A percentile compares a stretch with the other conserved stretches of the same genome.
phyloP scores from a whole-genome alignment of 2,888 invertebrate species.

The Pristionchus maxplancki region DNA sequence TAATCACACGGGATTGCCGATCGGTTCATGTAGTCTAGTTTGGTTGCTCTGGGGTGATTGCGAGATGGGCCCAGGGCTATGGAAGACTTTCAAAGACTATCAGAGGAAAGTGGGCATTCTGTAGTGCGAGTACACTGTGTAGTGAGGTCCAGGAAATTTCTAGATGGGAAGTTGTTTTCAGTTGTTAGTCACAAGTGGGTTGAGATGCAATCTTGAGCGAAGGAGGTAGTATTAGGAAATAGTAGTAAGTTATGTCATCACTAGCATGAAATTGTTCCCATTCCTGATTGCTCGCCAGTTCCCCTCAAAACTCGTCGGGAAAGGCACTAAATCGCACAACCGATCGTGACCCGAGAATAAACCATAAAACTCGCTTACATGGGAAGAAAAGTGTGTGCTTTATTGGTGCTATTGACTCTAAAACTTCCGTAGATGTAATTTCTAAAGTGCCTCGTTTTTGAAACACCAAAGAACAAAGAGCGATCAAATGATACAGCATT shows the following conservation, averaged over 20 bases:
- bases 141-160: not conserved
- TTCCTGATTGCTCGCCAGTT: not conserved
- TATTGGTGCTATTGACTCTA: not conserved
- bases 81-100: not conserved
- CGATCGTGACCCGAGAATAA: not conserved
- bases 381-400: not conserved
- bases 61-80: not conserved
- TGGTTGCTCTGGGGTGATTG: not conserved
- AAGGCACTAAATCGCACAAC: not conserved
- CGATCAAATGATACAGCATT: no score
- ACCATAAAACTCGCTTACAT: not conserved
- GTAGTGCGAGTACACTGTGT: not conserved
- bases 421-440: not conserved
- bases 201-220: not conserved
- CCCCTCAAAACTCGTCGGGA: not conserved
- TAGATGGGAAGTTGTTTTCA: not conserved
- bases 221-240: not conserved
- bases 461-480: no score
- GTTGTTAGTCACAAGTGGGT: not conserved
- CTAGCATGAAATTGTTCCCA: not conserved
- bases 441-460: not conserved
- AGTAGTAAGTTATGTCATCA: not conserved
- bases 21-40: constrained; percentile 3
- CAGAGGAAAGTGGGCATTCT: not conserved
- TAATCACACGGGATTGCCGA: not conserved